Base-by-base conservation (phyloP, 1,140 invertebrate species). In the Neelides sp. region DNA sequence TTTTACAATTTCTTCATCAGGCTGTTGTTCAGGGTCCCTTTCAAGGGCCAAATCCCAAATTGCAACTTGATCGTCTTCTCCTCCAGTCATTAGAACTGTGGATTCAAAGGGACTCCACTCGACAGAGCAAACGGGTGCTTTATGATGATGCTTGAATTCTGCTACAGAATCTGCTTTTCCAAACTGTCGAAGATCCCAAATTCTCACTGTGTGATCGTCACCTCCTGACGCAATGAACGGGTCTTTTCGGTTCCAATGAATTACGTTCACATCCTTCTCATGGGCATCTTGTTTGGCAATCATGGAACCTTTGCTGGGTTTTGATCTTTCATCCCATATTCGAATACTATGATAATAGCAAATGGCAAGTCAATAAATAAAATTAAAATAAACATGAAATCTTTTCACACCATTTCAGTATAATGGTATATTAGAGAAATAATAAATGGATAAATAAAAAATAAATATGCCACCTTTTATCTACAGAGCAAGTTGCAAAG, bases 171-270 rank as follows among this genome's bases (percentile, higher is more conserved):
- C 78, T 13, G 71, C 68, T 41, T 59, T 64, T 76, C 76, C 60
- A 63, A 98, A 89, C 52, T 85, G 79, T 54, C 94, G 74, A 27
- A 99, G 72, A 66, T 98, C 95, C 96, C 96, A 99, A 28, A 98
- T 76, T 65, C 88, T 83, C 10, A 99, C 67, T 23, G 80, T 75
- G 1, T 91, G 90, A 76, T 99, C 96, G 72, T 99, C 96, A 48
- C 94, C 93, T 64, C 86, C 90, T 58, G 87, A 90, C 2, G 83
- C 77, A 59, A 97, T 83, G 61, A 93, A 88, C 4, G 83, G 83
- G 66, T 97, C 92, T 62, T 78, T 79, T 53, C 67, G 74, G 69
- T 97, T 98, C 96, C 96, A 99, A 54, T 83, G 85, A 56, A 99
- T 90, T 1, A 99, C 95, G 74, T 99, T 99, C 0, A 98, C 78